Conservation (phyloP, 1,140 invertebrate genomes). For the Bombus ignitus region DNA sequence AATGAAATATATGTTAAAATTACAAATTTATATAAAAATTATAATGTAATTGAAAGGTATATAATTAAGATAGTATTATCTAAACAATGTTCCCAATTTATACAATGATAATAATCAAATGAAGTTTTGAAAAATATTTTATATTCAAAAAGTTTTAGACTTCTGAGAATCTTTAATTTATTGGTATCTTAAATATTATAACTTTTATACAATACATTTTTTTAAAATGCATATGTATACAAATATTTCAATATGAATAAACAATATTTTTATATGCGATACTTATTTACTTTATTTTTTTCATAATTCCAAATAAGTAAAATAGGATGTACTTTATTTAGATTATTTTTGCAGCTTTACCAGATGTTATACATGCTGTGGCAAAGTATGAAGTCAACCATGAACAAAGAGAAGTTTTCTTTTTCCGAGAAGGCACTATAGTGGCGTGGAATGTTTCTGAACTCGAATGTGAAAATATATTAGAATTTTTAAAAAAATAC, state of each 20-base stretch:
- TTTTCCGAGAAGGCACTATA: slow-evolving; percentile 93
- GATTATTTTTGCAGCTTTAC: slow-evolving; percentile 77
- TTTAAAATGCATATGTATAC: background rate
- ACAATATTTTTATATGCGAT: background rate
- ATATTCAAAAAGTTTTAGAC: background rate
- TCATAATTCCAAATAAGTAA: background rate
- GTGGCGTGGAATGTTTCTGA: slow-evolving; percentile 97
- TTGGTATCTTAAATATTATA: background rate
- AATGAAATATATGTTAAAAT: background rate
- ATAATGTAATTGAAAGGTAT: background rate
- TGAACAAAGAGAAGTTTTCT: slow-evolving; percentile 91
- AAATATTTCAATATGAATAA: background rate
- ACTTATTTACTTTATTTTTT: background rate
- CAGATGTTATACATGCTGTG: slow-evolving; percentile 88
- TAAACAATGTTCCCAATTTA: background rate
- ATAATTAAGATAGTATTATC: background rate
- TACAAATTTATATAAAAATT: background rate
- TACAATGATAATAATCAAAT: background rate
- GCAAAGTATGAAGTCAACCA: slow-evolving; percentile 89
- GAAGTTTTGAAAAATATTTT: background rate
- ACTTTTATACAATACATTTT: slow-evolving; percentile 8
- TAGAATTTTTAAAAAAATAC: slow-evolving; percentile 87
- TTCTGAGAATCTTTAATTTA: background rate
- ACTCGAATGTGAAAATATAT: slow-evolving; percentile 90
- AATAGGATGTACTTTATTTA: slow-evolving; percentile 10